These are phyloP conservation scores for Mystacides longicornis DNA, from an alignment of 2,888 invertebrate species.

Conservation along the genomic window DNA sequence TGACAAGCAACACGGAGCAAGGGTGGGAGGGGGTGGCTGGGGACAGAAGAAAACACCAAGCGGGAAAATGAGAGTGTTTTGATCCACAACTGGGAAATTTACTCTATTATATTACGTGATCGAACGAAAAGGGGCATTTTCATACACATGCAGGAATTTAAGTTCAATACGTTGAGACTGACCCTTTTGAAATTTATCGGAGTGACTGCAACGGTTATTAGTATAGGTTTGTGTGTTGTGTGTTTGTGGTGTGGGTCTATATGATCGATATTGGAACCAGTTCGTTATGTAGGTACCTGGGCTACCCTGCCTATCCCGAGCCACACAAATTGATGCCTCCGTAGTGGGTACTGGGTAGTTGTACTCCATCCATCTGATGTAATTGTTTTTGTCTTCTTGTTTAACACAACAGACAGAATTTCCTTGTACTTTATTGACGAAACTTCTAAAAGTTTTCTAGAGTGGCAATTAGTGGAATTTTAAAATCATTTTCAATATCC, in stretches of 20 bases:
- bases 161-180: not conserved
- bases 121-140: not conserved
- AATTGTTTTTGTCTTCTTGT: too few relatives aligned
- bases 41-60: conserved; percentile 5
- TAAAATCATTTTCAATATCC: too few relatives aligned
- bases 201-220: not conserved
- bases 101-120: not conserved
- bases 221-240: not conserved
- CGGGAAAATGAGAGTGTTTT: not conserved
- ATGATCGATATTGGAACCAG: not conserved
- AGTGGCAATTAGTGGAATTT: too few relatives aligned
- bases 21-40: conserved; percentile 4
- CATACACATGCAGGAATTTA: not conserved
- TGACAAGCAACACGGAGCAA: conserved; percentile 4
- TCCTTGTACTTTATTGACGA: too few relatives aligned
- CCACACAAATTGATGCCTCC: not conserved
- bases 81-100: not conserved
- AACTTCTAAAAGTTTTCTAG: too few relatives aligned
- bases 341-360: not conserved
- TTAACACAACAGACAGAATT: too few relatives aligned
- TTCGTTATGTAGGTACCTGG: not conserved
- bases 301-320: not conserved
- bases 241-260: not conserved
- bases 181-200: not conserved
- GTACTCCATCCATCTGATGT: too few relatives aligned